These are phyloP conservation scores for Arge pagana DNA, from an alignment of 2,888 invertebrate species.

Conservation along the genomic window DNA sequence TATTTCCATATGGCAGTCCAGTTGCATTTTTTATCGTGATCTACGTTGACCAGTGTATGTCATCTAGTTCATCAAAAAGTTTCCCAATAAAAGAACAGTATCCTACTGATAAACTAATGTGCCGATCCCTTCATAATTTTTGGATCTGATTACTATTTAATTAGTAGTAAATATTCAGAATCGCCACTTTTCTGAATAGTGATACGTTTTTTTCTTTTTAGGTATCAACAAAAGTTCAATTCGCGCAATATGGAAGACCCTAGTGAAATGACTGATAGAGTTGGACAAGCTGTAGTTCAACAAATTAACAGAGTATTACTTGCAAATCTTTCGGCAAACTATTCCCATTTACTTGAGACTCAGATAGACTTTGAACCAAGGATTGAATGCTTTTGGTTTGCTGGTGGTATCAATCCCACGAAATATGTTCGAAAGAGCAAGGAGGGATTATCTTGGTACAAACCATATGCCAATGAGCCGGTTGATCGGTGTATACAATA, in stretches of 20 bases:
- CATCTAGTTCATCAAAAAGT: too few relatives aligned
- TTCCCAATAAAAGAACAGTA: too few relatives aligned
- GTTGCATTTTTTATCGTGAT: too few relatives aligned
- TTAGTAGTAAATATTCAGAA: not conserved
- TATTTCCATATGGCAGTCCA: too few relatives aligned
- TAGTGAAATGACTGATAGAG: conserved; percentile 56
- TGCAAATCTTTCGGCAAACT: conserved; percentile 64
- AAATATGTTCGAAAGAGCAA: conserved; percentile 53
- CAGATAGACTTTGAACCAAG: conserved; percentile 78
- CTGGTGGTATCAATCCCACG: conserved; percentile 72
- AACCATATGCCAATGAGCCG: conserved; percentile 61
- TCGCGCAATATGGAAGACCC: conserved; percentile 27
- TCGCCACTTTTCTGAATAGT: not conserved
- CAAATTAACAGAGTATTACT: conserved; percentile 74
- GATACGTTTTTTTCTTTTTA: conserved; percentile 34
- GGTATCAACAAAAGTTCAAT: conserved; percentile 39
- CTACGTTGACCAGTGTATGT: too few relatives aligned
- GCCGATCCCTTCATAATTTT: too few relatives aligned
- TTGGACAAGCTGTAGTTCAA: conserved; percentile 63
- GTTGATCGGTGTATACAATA: conserved; percentile 74
- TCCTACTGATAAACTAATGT: too few relatives aligned
- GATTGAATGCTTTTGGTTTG: conserved; percentile 85
- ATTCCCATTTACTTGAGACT: conserved; percentile 66
- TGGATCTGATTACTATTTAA: too few relatives aligned
- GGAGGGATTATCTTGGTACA: conserved; percentile 47